Percentiles rank a stretch among this genome's conserved stretches.
These are phyloP conservation scores for Stenodema calcarata DNA, from an alignment of 2,888 invertebrate genomes.

Conservation along the genomic window DNA sequence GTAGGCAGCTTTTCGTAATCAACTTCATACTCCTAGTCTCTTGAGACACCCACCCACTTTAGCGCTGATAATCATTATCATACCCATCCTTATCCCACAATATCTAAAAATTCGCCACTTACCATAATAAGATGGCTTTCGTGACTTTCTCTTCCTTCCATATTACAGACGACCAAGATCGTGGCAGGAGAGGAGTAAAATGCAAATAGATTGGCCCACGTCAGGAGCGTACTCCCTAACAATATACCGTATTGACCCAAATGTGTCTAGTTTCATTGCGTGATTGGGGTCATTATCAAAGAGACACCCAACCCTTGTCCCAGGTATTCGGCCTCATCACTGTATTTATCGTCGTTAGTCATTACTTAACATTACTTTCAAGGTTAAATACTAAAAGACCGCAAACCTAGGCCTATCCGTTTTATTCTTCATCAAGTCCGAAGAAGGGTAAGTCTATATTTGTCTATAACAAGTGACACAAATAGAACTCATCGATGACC, in stretches of 20 bases:
- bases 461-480: too few species aligned
- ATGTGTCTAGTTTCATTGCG: neutral
- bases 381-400: neutral
- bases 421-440: too few species aligned
- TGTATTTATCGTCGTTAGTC: neutral
- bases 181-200: neutral
- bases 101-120: neutral
- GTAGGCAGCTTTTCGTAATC: too few species aligned
- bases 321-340: neutral
- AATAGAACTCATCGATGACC: too few species aligned
- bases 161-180: neutral
- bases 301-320: neutral
- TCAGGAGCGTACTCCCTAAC: neutral
- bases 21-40: too few species aligned
- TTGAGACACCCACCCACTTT: too few species aligned
- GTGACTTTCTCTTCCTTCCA: neutral
- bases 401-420: too few species aligned
- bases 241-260: neutral
- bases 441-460: too few species aligned
- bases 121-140: neutral
- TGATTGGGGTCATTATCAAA: neutral
- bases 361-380: neutral
- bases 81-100: too few species aligned
- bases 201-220: neutral
- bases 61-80: too few species aligned